A percentile compares a stretch with the other conserved stretches of the same genome.
These are phyloP conservation scores for Labia minor DNA, from an alignment of 2,888 invertebrate species.

Conservation along the genomic window DNA sequence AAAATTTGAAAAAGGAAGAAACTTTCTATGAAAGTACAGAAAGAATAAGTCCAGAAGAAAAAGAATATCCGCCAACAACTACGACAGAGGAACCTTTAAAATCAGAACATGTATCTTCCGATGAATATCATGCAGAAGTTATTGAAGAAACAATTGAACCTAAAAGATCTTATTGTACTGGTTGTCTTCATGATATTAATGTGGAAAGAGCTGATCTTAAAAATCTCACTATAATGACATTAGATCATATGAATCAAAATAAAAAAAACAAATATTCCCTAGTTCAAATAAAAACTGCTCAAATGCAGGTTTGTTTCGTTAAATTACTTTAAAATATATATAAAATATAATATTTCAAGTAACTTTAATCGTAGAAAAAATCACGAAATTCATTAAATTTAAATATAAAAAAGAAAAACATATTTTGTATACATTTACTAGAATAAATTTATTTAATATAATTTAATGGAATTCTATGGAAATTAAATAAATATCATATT, in stretches of 20 bases:
- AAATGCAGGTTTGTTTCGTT: constrained; percentile 27
- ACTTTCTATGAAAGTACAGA: no score
- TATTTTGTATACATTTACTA: no score
- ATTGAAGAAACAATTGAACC: constrained; percentile 23
- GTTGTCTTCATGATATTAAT: constrained; percentile 29
- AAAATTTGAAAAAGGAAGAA: background rate
- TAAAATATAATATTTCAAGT: background rate
- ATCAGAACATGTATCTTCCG: constrained; percentile 9
- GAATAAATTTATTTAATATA: no score
- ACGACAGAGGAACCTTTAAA: constrained; percentile 13
- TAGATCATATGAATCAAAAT: constrained; percentile 26
- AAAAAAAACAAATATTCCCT: constrained; percentile 25
- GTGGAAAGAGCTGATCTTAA: constrained; percentile 27
- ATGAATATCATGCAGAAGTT: constrained; percentile 14
- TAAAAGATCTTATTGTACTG: constrained; percentile 27
- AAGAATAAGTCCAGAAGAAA: no score
- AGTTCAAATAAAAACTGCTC: constrained; percentile 28
- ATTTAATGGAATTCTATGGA: no score
- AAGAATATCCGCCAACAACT: background rate
- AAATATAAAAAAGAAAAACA: no score
- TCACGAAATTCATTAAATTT: no score
- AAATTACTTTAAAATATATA: background rate
- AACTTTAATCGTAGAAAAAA: no score
- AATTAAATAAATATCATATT: no score
- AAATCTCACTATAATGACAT: constrained; percentile 28